Evolutionary conservation across 2,888 invertebrate genomes (phyloP).

Genomic region (Pheosia tremula): DNA sequence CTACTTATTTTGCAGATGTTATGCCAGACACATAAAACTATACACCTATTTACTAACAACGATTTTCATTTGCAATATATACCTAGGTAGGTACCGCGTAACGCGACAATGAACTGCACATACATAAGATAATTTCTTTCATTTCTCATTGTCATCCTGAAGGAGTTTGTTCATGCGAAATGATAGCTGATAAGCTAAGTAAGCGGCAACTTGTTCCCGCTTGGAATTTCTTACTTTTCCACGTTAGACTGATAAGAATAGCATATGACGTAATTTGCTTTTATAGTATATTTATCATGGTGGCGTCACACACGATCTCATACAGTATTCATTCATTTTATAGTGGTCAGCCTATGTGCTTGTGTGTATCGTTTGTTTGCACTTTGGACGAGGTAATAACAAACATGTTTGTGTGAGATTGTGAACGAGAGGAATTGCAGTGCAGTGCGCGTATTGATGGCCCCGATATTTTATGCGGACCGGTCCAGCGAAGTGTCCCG

Average conservation of each 20-base stretch:
- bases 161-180: conserved; percentile 15
- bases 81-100: no score
- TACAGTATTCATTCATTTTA: conserved; percentile 47
- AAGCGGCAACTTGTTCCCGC: conserved; percentile 34
- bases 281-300: conserved; percentile 52
- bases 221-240: conserved; percentile 30
- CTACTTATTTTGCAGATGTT: no score
- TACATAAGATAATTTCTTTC: not conserved
- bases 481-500: conserved; percentile 25
- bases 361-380: conserved; percentile 24
- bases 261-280: conserved; percentile 47
- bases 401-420: conserved; percentile 18
- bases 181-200: conserved; percentile 34
- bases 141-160: not conserved
- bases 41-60: no score
- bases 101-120: not conserved
- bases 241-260: conserved; percentile 5
- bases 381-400: conserved; percentile 31
- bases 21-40: no score
- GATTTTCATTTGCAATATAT: no score
- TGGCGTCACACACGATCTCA: conserved; percentile 43
- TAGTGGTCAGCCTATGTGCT: conserved; percentile 28
- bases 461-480: conserved; percentile 18
- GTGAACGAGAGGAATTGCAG: conserved; percentile 30
- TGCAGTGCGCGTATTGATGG: conserved; percentile 27